A percentile compares a stretch with the other conserved stretches of the same genome.
Conservation (phyloP, 2,797 vertebrate species). For the Scarus forsteni region DNA sequence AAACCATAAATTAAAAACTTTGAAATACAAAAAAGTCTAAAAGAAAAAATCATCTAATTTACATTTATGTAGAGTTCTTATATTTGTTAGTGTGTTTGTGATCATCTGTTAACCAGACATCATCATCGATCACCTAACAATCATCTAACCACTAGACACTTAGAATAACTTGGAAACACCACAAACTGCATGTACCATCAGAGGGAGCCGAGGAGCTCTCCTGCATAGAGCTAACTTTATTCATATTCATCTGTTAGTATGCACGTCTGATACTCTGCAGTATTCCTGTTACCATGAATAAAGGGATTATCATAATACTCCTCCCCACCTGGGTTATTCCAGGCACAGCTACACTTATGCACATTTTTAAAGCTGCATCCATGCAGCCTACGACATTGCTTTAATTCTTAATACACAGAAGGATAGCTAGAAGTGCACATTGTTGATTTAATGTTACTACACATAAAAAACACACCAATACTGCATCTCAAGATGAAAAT, state of each 20-base stretch:
- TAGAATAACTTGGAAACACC: constrained; percentile 23
- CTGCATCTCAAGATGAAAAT: too few species aligned
- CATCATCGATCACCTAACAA: too few species aligned
- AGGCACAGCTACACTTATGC: constrained; percentile 5
- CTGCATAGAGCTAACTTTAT: constrained; percentile 2
- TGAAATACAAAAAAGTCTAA: too few species aligned
- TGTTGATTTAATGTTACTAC: too few species aligned
- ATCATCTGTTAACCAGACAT: too few species aligned
- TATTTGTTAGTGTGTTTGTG: too few species aligned
- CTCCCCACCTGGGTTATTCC: constrained; percentile 30
- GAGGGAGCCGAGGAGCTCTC: constrained; percentile 54
- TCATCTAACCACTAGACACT: constrained; percentile 9
- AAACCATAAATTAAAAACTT: too few species aligned
- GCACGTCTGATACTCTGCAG: constrained; percentile 40
- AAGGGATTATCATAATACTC: constrained; percentile 30
- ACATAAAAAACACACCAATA: too few species aligned
- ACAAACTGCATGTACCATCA: constrained; percentile 42
- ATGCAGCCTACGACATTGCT: background rate
- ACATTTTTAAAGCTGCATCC: constrained; percentile 17
- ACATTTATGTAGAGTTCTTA: too few species aligned
- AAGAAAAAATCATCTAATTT: too few species aligned
- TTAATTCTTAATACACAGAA: background rate
- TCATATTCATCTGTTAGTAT: constrained; percentile 35
- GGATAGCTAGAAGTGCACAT: background rate
- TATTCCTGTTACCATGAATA: constrained; percentile 45